Evolutionary conservation across 2,888 invertebrate genomes (phyloP).

Genomic region (Holacanthella duospinosa): DNA sequence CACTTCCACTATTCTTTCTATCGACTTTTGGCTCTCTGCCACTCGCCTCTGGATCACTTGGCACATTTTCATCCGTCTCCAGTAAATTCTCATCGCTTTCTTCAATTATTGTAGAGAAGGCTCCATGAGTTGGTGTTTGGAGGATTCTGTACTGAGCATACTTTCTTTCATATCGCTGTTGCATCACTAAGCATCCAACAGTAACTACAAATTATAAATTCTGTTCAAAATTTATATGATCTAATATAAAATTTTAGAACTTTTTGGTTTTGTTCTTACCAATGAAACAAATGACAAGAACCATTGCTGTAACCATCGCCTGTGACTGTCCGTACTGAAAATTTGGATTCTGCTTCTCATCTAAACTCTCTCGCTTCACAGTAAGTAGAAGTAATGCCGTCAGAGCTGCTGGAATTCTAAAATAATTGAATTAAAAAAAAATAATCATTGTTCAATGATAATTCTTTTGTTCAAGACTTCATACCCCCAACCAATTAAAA

Average conservation of each 20-base stretch:
- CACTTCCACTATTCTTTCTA: too few species aligned
- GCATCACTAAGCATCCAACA: conserved; percentile 66
- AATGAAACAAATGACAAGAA: conserved; percentile 66
- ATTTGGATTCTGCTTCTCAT: conserved; percentile 58
- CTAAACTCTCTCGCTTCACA: conserved; percentile 46
- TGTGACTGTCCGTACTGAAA: conserved; percentile 67
- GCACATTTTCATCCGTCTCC: neutral
- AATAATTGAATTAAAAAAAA: conserved; percentile 38
- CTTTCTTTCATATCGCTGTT: conserved; percentile 65
- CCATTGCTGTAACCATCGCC: conserved; percentile 63
- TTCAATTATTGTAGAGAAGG: neutral
- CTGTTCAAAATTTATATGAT: neutral
- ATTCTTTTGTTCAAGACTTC: neutral
- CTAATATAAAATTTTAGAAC: neutral
- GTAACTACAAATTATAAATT: conserved; percentile 55
- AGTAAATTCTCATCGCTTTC: neutral
- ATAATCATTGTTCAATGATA: neutral
- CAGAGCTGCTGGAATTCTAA: conserved; percentile 56
- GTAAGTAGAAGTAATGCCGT: conserved; percentile 54
- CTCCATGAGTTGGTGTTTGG: conserved; percentile 26
- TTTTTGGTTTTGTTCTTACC: conserved; percentile 49
- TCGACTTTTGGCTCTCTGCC: too few species aligned
- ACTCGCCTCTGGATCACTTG: neutral
- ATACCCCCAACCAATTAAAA: conserved; percentile 52
- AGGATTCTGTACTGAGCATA: conserved; percentile 50